phyloP scores from a whole-genome alignment of 2,113 vertebrate species.

The Tichodroma muraria region DNA sequence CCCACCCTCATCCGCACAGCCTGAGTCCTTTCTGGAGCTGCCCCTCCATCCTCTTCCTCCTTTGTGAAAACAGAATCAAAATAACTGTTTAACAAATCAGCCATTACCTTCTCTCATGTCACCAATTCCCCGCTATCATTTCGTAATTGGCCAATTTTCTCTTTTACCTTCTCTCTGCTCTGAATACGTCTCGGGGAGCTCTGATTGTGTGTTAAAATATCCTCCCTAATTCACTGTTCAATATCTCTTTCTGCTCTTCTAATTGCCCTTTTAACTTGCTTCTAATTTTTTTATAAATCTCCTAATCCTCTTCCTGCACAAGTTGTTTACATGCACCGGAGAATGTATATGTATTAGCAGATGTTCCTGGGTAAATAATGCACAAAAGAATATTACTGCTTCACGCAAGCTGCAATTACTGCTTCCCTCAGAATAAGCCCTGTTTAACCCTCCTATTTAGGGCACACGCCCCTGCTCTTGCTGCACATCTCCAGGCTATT shows the following conservation, averaged over 20 bases:
- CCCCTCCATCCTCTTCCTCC: slow-evolving; percentile 56
- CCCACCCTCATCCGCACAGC: neutral
- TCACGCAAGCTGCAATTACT: slow-evolving; percentile 32
- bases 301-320: slow-evolving; percentile 47
- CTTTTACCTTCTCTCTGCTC: slow-evolving; percentile 69
- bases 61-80: slow-evolving; percentile 61
- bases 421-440: slow-evolving; percentile 28
- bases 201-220: slow-evolving; percentile 70
- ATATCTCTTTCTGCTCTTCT: slow-evolving; percentile 69
- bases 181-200: slow-evolving; percentile 65
- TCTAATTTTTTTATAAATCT: slow-evolving; percentile 60
- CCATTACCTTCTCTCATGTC: slow-evolving; percentile 58
- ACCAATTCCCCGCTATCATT: slow-evolving; percentile 60
- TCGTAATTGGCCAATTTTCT: slow-evolving; percentile 71
- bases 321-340: slow-evolving; percentile 63
- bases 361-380: slow-evolving; percentile 69
- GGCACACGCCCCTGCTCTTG: neutral
- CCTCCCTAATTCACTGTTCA: slow-evolving; percentile 61
- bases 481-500: slow-evolving; percentile 31
- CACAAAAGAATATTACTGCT: slow-evolving; percentile 39
- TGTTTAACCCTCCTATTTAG: slow-evolving; percentile 50
- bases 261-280: slow-evolving; percentile 73
- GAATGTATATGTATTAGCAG: slow-evolving; percentile 66
- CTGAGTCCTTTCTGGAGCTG: neutral
- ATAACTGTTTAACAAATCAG: slow-evolving; percentile 52